Base-by-base conservation (phyloP, 2,888 invertebrate genomes). In the Andricus quercusramuli region DNA sequence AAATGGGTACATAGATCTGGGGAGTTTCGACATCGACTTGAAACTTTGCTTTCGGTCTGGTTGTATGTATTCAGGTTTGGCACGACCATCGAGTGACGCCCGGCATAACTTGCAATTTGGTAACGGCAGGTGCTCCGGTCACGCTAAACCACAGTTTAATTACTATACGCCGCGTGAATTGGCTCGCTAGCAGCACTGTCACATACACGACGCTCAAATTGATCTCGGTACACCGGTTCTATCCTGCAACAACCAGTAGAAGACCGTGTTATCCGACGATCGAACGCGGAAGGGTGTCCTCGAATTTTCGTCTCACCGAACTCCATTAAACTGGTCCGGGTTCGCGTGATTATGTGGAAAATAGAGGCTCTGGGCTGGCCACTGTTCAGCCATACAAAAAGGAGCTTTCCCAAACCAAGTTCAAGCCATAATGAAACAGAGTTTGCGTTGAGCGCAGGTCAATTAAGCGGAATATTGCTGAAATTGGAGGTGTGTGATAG, bases 141-240 rank as follows among this genome's bases (percentile, higher is more conserved):
- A 90, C 88, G 89, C 87, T 89, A 89, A 90, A 91, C 90, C 91
- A 86, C 90, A 91, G 90, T 90, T 90, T 90, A 90, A 91, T 91
- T 91, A 90, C 90, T 89, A 89, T 88, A 87, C 88, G 85, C 88
- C 87, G 86, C 86, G 89, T 87, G 90, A 91, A 91, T 90, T 90
- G 90, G 89, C 90, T 89, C 88, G 87, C 90, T 88, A 87, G 88
- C 88, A 87, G 86, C 85, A 87, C 88, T 91, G 91, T 91, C 91
- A 90, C 90, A 87, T 86, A 88, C 91, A 90, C 87, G 87, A 86
- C 84, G 86, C 80, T 88, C 89, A 89, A 91, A 91, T 91, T 91
- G 90, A 91, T 91, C 90, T 89, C 86, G 87, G 85, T 83, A 76
- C 79, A 51, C 74, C 79, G 77, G 20, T 37, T 79, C 70, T 62